phyloP scores from a whole-genome alignment of 1,140 invertebrate species.

The Saxidomus purpurata region DNA sequence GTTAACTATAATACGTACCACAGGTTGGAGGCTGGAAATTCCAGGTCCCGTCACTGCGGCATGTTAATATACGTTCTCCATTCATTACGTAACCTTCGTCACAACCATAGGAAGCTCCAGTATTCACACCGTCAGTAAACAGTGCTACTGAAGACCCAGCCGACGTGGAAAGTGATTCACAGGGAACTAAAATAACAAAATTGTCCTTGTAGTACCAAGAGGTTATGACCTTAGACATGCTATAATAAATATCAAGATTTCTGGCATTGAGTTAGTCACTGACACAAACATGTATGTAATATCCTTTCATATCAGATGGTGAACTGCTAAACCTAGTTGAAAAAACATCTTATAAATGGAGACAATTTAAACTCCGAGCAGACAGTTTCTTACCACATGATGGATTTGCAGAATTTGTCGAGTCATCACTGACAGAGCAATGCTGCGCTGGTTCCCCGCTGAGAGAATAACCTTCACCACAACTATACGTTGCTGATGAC shows the following conservation, averaged over 20 bases:
- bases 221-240: too few relatives aligned
- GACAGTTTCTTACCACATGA: conserved; percentile 33
- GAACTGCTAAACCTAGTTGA: too few relatives aligned
- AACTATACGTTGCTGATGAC: conserved; percentile 14
- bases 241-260: too few relatives aligned
- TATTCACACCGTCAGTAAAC: conserved; percentile 29
- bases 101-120: conserved; percentile 23
- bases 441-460: conserved; percentile 17
- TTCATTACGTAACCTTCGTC: conserved; percentile 29
- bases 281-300: too few relatives aligned
- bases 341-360: too few relatives aligned
- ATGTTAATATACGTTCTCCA: conserved; percentile 34
- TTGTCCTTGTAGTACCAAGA: too few relatives aligned
- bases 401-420: background rate
- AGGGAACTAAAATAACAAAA: background rate
- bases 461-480: conserved; percentile 40
- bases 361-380: too few relatives aligned
- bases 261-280: too few relatives aligned
- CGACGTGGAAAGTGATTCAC: background rate
- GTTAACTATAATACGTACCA: conserved; percentile 36
- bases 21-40: conserved; percentile 29
- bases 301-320: too few relatives aligned
- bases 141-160: background rate
- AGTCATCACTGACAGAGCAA: background rate
- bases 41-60: conserved; percentile 49